Base-by-base conservation (phyloP, 2,113 vertebrate genomes). In the Peucedramus taeniatus region DNA sequence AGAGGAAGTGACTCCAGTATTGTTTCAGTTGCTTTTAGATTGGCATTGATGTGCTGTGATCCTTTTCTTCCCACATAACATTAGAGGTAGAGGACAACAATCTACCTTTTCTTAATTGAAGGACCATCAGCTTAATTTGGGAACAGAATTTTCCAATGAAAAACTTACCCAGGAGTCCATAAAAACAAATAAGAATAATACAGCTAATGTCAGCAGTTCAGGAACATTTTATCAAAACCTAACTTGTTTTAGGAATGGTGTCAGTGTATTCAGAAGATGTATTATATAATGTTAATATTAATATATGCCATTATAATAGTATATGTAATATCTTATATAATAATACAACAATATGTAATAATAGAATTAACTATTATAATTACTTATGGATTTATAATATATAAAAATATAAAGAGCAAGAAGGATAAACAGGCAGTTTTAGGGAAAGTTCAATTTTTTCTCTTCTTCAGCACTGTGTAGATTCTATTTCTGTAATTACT, bases 191-290 rank as follows among this genome's bases (percentile, higher is more conserved):
- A 95, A 95, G 65, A 90, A 82, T 70, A 83, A 74, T 91, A 72
- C 45, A 89, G 85, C 94, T 97, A 90, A 95, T 18, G 76, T 95
- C 82, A 94, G 70, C 56, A 96, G 91, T 96, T 97, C 84, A 91
- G 86, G 90, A 91, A 72, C 8, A 30, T 72, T 92, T 85, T 83
- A 57, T 78, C 40, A 39, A 92, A 90, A 50, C 47, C 31, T 68
- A 5, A 57, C 56, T 94, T 82, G 92, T 97, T 96, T 93, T 95
- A 94, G 80, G 78, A 94, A 95, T 85, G 84, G 76, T 95, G 84
- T 94, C 89, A 95, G 89, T 59, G 19, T 82, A 59, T 71, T 93
- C 76, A 51, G 47, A 60, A 51, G 14, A 50, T 18, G 4, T 15
- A n/a, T 56, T 74, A 27, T 22, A 17, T 13, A 39, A 60, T 45